Base-by-base conservation (phyloP, 2,113 vertebrate species). In the Petrocephalus zakoni region DNA sequence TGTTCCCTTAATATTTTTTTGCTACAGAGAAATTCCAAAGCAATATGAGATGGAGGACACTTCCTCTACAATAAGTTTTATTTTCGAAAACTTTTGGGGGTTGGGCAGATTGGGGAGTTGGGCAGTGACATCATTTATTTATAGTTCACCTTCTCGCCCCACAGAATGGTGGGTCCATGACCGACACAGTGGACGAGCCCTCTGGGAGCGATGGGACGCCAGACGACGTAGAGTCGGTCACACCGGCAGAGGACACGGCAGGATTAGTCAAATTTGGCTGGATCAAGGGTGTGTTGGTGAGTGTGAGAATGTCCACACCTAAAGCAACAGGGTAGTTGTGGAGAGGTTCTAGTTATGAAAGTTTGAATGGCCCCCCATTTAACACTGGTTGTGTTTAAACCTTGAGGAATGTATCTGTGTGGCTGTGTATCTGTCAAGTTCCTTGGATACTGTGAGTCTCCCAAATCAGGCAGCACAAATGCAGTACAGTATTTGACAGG, bases 201-300 rank as follows among this genome's bases (percentile, higher is more conserved):
- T 95, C 95, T 0, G 96, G 94, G 5, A 96, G 97, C 19, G 95
- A 97, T 0, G 96, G 94, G 88, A 92, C 93, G 0, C 7, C 94
- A 1, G 95, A 92, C 81, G 97, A 98, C 49, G 34, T 94, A 90
- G 94, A 96, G 89, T 93, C 94, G 53, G 94, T n/a, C 49, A 29
- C 85, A 56, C 95, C 95, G 51, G 91, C 91, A n/a, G 95, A 97
- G 0, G 90, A 85, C 2, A 93, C 92, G 37, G 55, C 90, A 0
- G 97, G 96, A 34, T 85, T 90, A 22, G 94, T 98, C 87, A 99
- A 98, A 93, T 99, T 99, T 0, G 98, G 98, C 93, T 99, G 98
- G 98, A 96, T 99, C 93, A 98, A 97, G 92, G 98, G 98, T 51
- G 98, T 99, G 91, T 95, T 99, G 98, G 98, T 99, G 93, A 98